These are phyloP conservation scores for Mionectes macconnelli DNA, from an alignment of 2,113 vertebrate genomes.

Conservation along the genomic window DNA sequence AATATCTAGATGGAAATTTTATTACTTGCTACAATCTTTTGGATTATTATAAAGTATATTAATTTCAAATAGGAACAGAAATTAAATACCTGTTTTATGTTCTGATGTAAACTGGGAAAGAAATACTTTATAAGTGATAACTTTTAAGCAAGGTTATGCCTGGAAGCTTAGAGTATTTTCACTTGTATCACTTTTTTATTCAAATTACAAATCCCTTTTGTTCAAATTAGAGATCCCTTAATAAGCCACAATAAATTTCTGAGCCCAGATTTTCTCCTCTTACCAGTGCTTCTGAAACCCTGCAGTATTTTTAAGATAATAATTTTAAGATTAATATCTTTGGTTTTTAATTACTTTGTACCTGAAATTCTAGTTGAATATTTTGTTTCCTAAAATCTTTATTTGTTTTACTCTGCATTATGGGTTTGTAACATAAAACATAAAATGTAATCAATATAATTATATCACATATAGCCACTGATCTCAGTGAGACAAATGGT, in stretches of 20 bases:
- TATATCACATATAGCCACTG: background rate
- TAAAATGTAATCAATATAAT: background rate
- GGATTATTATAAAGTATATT: background rate
- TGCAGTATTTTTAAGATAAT: background rate
- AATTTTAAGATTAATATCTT: background rate
- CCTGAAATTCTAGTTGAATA: background rate
- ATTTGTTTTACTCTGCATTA: background rate
- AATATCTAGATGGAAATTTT: background rate
- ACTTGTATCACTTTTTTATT: background rate
- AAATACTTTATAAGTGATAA: background rate
- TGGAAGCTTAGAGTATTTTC: background rate
- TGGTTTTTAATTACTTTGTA: background rate
- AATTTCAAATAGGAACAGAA: background rate
- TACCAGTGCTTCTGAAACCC: background rate
- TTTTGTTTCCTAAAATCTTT: background rate
- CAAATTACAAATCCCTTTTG: rapidly evolving
- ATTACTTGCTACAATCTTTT: background rate
- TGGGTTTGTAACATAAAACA: background rate
- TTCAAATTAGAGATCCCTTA: background rate
- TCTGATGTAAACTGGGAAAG: background rate
- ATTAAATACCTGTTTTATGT: background rate
- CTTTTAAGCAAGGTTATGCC: background rate
- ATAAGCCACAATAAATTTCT: background rate
- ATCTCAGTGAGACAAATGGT: background rate
- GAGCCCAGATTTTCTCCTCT: background rate